phyloP scores from a whole-genome alignment of 1,140 invertebrate species.

The Drosophila kohkoa region DNA sequence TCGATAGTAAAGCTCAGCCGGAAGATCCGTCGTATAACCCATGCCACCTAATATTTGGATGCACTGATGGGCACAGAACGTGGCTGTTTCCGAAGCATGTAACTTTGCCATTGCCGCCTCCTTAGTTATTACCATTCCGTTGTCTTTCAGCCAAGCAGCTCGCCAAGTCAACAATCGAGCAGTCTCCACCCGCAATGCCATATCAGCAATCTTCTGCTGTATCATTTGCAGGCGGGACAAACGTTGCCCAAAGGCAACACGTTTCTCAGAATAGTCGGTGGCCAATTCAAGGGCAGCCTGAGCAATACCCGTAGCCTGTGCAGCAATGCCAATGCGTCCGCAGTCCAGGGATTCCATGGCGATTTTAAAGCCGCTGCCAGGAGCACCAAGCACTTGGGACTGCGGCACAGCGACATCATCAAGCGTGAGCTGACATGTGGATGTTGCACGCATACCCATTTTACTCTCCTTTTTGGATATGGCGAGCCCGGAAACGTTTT shows the following conservation, averaged over 20 bases:
- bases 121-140: conserved; percentile 93
- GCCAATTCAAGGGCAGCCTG: conserved; percentile 96
- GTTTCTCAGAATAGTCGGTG: conserved; percentile 95
- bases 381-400: conserved; percentile 91
- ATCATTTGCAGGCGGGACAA: conserved; percentile 95
- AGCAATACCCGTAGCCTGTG: conserved; percentile 95
- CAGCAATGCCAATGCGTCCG: conserved; percentile 95
- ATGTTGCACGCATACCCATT: conserved; percentile 95
- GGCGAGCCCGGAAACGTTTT: conserved; percentile 89
- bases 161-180: conserved; percentile 95
- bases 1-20: conserved; percentile 96
- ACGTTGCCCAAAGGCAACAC: conserved; percentile 94
- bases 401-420: conserved; percentile 94
- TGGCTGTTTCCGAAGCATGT: conserved; percentile 96
- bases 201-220: conserved; percentile 96
- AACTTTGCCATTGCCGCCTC: conserved; percentile 98
- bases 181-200: conserved; percentile 93
- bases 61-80: conserved; percentile 94
- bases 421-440: conserved; percentile 96
- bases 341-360: conserved; percentile 96
- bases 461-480: conserved; percentile 98
- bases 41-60: conserved; percentile 89
- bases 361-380: conserved; percentile 95
- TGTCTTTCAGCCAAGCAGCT: conserved; percentile 95
- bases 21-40: conserved; percentile 98